Base-by-base conservation (phyloP, 2,888 invertebrate genomes). In the Cheilosia soror region DNA sequence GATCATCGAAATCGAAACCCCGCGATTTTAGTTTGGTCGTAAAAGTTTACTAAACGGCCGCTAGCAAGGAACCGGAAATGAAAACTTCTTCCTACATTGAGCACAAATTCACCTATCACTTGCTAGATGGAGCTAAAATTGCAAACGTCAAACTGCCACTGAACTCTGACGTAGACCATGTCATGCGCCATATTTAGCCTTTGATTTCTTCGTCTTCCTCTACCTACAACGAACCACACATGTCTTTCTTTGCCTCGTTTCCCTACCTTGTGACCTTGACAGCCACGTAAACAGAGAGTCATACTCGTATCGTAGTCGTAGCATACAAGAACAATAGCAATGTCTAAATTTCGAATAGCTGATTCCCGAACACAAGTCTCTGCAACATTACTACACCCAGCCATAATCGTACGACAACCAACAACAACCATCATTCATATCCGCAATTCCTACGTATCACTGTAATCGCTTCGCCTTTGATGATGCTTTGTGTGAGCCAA, bases 251-350 rank as follows among this genome's bases (percentile, higher is more conserved):
- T 27, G 25, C 53, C 68, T 58, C 42, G n/a, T 60, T 68, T 37
- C 13, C 29, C 47, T 55, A 65, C 65, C 58, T 62, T 31, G 11
- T 73, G 83, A 84, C 83, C 83, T 84, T 84, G 83, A 78, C 51
- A 58, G 77, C 68, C 69, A 75, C 83, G 75, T 75, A 75, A 75
- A 69, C 78, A 83, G 73, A 73, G 73, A 73, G 72, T 20, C 47
- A 72, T 29, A 13, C 9, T 4, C 37, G 31, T 47, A 44, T 44
- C 53, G 31, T n/a, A 60, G 4, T 31, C 57, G n/a, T 13, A 40
- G 4, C 37, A 20, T 53, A 53, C 6, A 20, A 57, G 42, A 25
- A 7, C 7, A 15, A 47, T 15, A 47, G 47, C 15, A 47, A 47
- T 37, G 37, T 4, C 3, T 37, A 47, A 6, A 20, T 7, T 15